phyloP scores from a whole-genome alignment of 92 coral and sea anemone genomes.

The Epizoanthus ramosus region DNA sequence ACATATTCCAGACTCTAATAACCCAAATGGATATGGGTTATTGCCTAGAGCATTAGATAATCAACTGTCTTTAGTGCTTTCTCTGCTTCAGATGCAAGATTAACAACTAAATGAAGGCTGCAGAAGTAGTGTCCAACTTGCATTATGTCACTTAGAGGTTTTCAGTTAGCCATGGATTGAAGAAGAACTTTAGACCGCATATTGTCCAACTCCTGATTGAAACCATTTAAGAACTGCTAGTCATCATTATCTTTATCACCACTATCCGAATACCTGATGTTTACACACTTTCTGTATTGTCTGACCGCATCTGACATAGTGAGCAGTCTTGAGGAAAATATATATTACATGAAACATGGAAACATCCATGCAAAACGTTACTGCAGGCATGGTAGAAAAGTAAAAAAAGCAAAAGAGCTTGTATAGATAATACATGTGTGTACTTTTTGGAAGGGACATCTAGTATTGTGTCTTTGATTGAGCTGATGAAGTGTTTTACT shows the following conservation, averaged over 20 bases:
- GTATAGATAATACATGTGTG: too few relatives aligned
- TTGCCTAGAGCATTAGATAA: not conserved
- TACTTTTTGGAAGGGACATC: not conserved
- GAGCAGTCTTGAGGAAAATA: too few relatives aligned
- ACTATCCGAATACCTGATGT: too few relatives aligned
- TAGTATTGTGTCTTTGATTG: not conserved
- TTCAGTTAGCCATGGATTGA: not conserved
- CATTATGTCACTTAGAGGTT: not conserved
- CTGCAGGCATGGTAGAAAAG: too few relatives aligned
- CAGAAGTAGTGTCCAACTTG: conserved; percentile 6
- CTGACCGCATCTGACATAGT: too few relatives aligned
- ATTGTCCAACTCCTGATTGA: conserved; percentile 1
- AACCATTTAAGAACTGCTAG: not conserved
- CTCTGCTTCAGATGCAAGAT: conserved; percentile 4
- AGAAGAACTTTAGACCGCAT: not conserved
- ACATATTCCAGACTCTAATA: not conserved
- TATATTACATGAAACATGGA: too few relatives aligned
- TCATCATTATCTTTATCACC: too few relatives aligned
- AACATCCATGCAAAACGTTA: too few relatives aligned
- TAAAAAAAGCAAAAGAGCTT: too few relatives aligned
- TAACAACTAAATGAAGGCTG: not conserved
- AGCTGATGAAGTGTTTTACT: not conserved
- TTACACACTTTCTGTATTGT: too few relatives aligned
- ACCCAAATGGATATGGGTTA: conserved; percentile 16
- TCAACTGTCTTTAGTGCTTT: conserved; percentile 15